These are phyloP conservation scores for Pristionchus arcanus DNA, from an alignment of 2,888 invertebrate species.

Conservation along the genomic window DNA sequence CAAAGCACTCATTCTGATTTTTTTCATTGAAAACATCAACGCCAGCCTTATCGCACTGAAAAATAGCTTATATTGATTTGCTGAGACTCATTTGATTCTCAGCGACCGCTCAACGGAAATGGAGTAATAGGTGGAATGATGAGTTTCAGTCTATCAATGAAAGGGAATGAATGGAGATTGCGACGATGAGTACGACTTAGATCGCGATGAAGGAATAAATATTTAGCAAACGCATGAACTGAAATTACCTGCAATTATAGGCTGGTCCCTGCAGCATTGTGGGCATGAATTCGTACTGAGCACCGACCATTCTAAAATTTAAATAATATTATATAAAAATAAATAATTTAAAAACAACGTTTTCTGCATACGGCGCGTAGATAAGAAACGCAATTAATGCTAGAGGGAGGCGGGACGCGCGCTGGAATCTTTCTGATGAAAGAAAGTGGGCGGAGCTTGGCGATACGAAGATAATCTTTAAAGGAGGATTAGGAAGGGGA, in stretches of 20 bases:
- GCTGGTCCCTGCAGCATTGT: neutral
- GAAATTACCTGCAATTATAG: conserved; percentile 8
- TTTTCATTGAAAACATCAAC: no score
- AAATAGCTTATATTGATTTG: neutral
- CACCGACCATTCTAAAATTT: neutral
- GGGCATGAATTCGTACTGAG: conserved; percentile 34
- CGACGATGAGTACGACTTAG: no score
- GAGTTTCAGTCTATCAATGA: neutral
- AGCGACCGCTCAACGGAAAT: neutral
- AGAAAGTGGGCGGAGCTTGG: neutral
- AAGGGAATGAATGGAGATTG: neutral
- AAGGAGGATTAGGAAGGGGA: neutral
- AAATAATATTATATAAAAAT: neutral
- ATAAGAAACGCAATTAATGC: neutral
- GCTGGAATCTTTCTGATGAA: neutral
- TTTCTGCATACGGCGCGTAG: no score
- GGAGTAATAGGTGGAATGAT: neutral
- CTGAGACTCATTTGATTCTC: neutral
- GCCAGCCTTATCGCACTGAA: no score
- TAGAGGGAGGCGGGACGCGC: neutral
- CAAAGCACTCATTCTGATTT: no score
- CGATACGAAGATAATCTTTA: neutral
- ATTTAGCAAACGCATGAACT: neutral
- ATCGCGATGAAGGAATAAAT: no score
- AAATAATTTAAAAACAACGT: neutral